Evolutionary conservation across 1,140 invertebrate species (phyloP).

Genomic region (Atta colombica): DNA sequence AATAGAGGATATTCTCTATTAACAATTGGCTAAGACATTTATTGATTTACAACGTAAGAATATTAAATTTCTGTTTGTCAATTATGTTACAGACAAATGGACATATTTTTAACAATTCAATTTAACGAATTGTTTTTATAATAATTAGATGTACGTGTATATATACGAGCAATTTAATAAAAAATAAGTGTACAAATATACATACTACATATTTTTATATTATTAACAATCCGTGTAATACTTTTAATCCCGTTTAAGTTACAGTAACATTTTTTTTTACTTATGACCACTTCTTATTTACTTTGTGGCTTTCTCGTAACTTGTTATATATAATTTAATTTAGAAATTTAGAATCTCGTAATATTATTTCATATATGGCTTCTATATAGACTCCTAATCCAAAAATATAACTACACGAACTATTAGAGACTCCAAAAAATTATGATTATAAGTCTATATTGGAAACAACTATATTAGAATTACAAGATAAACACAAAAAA

Average conservation of each 20-base stretch:
- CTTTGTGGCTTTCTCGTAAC: neutral
- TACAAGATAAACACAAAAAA: slow-evolving; percentile 20
- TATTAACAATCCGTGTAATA: slow-evolving; percentile 5
- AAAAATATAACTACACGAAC: neutral
- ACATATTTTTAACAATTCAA: slow-evolving; percentile 35
- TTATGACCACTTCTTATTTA: neutral
- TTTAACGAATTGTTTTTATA: slow-evolving; percentile 58
- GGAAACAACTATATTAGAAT: slow-evolving; percentile 2
- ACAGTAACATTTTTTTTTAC: neutral
- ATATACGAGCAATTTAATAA: slow-evolving; percentile 58
- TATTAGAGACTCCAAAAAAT: slow-evolving; percentile 1
- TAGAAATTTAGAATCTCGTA: neutral
- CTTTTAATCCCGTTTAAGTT: neutral
- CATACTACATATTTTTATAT: slow-evolving; percentile 32
- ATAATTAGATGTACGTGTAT: slow-evolving; percentile 40
- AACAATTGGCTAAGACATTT: slow-evolving; percentile 21
- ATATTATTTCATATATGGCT: neutral
- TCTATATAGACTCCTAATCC: neutral
- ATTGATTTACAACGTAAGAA: slow-evolving; percentile 40
- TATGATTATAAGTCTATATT: neutral
- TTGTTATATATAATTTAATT: slow-evolving; percentile 28
- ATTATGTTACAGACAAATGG: slow-evolving; percentile 34
- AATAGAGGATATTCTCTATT: slow-evolving; percentile 11
- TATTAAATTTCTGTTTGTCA: slow-evolving; percentile 18
- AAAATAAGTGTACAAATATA: slow-evolving; percentile 54